Evolutionary conservation across 2,797 vertebrate species (phyloP).

Genomic region (Eulemur rubriventer): DNA sequence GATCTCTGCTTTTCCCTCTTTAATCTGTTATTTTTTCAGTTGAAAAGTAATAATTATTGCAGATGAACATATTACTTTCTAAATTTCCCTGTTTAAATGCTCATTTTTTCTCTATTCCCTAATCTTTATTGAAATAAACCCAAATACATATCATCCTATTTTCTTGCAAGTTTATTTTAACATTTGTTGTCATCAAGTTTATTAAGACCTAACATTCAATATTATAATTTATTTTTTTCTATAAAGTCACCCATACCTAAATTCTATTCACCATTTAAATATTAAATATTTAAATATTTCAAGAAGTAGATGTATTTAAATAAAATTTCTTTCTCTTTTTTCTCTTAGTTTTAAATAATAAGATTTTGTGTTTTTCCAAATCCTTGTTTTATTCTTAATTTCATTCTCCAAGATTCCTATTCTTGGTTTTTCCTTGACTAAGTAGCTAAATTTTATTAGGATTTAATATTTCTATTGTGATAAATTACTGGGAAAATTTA

Average conservation of each 20-base stretch:
- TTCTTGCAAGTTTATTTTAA: constrained; percentile 7
- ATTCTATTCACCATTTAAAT: neutral
- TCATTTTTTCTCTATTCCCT: neutral
- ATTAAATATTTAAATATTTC: neutral
- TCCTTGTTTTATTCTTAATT: neutral
- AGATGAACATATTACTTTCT: neutral
- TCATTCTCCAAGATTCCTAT: neutral
- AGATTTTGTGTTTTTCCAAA: neutral
- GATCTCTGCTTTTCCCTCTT: neutral
- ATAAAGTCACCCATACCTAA: neutral
- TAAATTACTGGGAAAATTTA: neutral
- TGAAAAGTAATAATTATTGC: neutral
- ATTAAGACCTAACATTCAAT: neutral
- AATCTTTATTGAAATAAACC: neutral
- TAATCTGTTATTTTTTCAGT: neutral
- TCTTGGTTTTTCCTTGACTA: neutral
- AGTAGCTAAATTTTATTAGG: neutral
- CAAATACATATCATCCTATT: neutral
- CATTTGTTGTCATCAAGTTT: neutral
- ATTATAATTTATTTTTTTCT: neutral
- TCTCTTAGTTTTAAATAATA: neutral
- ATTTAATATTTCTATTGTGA: neutral
- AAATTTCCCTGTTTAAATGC: neutral
- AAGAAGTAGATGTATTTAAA: neutral
- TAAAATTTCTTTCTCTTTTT: neutral